Evolutionary conservation across 1,140 invertebrate genomes (phyloP), one percentile per base, ranked within the genome.

Genomic region (Eulimnadia texana): DNA sequence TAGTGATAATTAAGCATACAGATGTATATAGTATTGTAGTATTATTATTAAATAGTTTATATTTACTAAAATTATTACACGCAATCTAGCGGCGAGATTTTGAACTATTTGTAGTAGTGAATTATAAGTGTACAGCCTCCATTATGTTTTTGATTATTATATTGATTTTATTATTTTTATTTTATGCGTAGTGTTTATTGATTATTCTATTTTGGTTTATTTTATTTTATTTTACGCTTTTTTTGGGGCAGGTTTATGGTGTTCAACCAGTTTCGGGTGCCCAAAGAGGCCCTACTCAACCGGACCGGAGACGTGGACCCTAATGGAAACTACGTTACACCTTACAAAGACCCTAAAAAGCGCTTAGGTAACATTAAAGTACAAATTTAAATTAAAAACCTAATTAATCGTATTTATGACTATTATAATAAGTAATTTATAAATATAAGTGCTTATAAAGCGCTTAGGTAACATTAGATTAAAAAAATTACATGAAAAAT

Each of bases 191-290:
- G 6, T 28, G 20, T 61, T 61, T n/a, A n/a, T n/a, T n/a, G 47
- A 13, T 29, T 49, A 47, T 28, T 20, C 3, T 27, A 22, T 47
- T 58, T 57, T 59, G 54, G 20, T 25, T n/a, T 27, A 22, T 47
- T 58, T 57, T 59, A 57, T 54, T 52, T 59, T 61, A 10, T 61
- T 64, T 28, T 33, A 23, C 20, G 52, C 49, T 9, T 63, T 58
- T 55, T 67, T 55, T 62, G 63, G 70, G 72, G 47, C 65, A 88
- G 88, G 2, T 93, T 93, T 70, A 72, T 93, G 51, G 80, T 88
- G 69, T 94, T 96, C 70, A 80, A 90, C 62, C 82, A 93, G 66
- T 92, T 91, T 72, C 74, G 80, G 64, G 85, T 96, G 68, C 86
- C 90, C 16, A 79, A 84, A 33, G 82, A 83, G 69, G 83, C 82